Conservation (phyloP, 2,888 invertebrate species). For the Oeneis ivallda region DNA sequence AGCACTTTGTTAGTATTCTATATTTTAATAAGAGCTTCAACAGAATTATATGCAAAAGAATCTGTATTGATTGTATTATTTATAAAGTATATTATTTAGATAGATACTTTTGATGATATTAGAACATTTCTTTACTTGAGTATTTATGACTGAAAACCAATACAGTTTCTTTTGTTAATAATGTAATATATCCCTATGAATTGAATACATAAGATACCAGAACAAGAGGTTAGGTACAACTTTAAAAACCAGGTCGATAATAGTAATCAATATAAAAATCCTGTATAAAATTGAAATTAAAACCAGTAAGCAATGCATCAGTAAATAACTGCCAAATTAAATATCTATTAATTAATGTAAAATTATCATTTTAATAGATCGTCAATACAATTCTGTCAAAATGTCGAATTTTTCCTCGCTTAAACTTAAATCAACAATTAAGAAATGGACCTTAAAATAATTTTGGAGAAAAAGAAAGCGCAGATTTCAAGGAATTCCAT, state of each 20-base stretch:
- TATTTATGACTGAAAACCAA: neutral
- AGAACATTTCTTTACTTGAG: neutral
- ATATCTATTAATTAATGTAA: no score
- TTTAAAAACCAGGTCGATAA: constrained; percentile 1
- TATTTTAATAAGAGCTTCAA: constrained; percentile 19
- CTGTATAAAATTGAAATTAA: neutral
- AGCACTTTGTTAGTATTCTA: constrained; percentile 38
- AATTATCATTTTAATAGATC: no score
- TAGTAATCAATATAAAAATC: constrained; percentile 6
- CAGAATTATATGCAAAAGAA: constrained; percentile 18
- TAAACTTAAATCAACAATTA: no score
- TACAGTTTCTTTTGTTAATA: constrained; percentile 25
- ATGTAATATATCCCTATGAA: constrained; percentile 16
- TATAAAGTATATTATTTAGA: no score
- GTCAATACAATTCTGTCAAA: no score
- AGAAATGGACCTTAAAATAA: no score
- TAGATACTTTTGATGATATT: neutral
- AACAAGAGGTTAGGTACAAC: constrained; percentile 4
- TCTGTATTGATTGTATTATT: constrained; percentile 17
- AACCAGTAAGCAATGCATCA: constrained; percentile 7
- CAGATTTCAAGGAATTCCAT: constrained; percentile 1
- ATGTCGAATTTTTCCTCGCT: no score
- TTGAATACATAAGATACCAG: constrained; percentile 17
- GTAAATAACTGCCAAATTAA: no score
- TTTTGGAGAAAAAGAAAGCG: neutral